These are phyloP conservation scores for Armadillidium nasatum DNA, from an alignment of 1,140 invertebrate species.

Conservation along the genomic window DNA sequence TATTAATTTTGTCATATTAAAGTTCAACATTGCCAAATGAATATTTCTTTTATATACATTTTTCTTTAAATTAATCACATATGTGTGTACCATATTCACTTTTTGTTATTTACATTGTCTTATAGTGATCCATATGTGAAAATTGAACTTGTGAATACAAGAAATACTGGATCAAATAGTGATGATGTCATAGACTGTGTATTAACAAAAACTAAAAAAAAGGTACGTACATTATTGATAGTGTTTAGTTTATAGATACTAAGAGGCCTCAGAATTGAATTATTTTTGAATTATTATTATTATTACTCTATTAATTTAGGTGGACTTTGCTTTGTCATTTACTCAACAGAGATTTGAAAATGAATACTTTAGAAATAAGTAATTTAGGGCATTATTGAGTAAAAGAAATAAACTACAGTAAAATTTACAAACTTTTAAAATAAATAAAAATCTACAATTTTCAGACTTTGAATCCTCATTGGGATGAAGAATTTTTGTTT, in stretches of 20 bases:
- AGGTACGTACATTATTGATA: conserved; percentile 58
- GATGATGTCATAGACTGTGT: conserved; percentile 84
- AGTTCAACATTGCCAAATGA: background rate
- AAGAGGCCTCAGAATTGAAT: background rate
- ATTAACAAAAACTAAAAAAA: conserved; percentile 92
- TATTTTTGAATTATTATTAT: conserved; percentile 13
- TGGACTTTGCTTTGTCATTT: background rate
- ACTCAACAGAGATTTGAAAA: background rate
- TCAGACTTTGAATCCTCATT: conserved; percentile 88
- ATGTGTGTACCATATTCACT: conserved; percentile 23
- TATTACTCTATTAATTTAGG: conserved; percentile 33
- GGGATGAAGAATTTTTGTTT: conserved; percentile 96
- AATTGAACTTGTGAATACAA: conserved; percentile 71
- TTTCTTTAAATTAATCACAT: background rate
- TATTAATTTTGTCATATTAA: background rate
- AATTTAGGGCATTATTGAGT: background rate
- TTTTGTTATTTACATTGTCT: conserved; percentile 48
- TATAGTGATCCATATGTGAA: conserved; percentile 91
- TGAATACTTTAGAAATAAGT: background rate
- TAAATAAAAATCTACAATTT: conserved; percentile 47
- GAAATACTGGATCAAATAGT: conserved; percentile 49
- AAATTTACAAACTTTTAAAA: no score
- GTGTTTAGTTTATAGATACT: background rate
- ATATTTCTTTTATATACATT: background rate
- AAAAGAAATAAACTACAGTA: no score